Conservation (phyloP, 2,797 vertebrate species). For the Agapornis canus region DNA sequence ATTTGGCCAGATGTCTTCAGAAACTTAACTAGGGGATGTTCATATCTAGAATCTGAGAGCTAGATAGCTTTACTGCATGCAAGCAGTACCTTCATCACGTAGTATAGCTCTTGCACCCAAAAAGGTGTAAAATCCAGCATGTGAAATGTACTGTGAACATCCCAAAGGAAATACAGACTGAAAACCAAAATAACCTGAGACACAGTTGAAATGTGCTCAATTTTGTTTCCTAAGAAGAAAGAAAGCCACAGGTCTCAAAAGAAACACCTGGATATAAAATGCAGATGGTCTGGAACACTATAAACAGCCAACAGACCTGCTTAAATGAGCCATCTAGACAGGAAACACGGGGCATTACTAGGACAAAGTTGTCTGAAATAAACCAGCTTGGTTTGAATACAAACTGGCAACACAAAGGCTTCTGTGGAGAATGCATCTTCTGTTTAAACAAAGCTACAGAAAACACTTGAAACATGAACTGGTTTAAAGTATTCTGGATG, state of each 20-base stretch:
- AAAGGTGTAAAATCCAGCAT: background rate
- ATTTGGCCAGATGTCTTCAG: background rate
- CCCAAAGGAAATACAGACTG: background rate
- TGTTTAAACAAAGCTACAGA: background rate
- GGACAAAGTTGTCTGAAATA: background rate
- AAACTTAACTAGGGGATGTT: background rate
- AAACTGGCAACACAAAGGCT: background rate
- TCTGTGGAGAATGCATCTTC: background rate
- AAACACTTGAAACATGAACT: background rate
- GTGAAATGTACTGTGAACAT: background rate
- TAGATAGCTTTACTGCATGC: background rate
- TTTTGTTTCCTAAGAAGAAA: background rate
- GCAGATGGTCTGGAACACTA: background rate
- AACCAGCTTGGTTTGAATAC: background rate
- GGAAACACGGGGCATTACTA: background rate
- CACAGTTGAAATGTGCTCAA: background rate
- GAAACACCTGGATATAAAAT: background rate
- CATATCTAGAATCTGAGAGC: background rate
- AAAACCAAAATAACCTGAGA: background rate
- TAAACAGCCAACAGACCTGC: background rate
- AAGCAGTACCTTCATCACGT: background rate
- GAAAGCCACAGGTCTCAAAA: background rate
- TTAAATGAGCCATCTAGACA: background rate
- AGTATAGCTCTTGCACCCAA: background rate
- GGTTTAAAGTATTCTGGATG: background rate